These are phyloP conservation scores for Trimorus sp. DNA, from an alignment of 2,888 invertebrate genomes.

Conservation along the genomic window DNA sequence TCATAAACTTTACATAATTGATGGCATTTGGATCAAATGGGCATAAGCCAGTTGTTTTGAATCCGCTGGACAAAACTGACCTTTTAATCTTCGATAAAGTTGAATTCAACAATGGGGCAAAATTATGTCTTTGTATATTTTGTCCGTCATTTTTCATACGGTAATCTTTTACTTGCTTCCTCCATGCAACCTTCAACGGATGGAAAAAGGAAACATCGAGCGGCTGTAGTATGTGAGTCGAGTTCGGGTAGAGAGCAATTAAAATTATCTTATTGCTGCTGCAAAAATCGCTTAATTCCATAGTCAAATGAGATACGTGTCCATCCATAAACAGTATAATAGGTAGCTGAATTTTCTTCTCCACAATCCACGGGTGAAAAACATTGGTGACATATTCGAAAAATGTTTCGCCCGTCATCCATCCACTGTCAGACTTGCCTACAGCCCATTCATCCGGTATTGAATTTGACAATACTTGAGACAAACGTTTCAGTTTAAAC, in stretches of 20 bases:
- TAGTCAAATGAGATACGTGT: slow-evolving; percentile 77
- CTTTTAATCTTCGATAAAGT: slow-evolving; percentile 34
- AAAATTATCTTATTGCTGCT: slow-evolving; percentile 75
- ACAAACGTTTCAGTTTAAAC: slow-evolving; percentile 74
- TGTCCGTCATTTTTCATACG: slow-evolving; percentile 48
- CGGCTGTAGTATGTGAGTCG: slow-evolving; percentile 78
- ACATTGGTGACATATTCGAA: slow-evolving; percentile 78
- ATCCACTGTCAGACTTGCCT: slow-evolving; percentile 79
- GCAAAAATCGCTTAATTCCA: slow-evolving; percentile 78
- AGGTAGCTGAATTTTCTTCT: slow-evolving; percentile 74
- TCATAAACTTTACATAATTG: slow-evolving; percentile 30
- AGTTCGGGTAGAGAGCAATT: slow-evolving; percentile 76
- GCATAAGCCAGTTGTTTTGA: slow-evolving; percentile 50
- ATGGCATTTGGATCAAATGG: slow-evolving; percentile 58
- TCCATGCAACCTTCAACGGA: slow-evolving; percentile 75
- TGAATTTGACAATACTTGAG: slow-evolving; percentile 65
- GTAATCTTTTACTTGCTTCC: slow-evolving; percentile 58
- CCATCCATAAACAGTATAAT: slow-evolving; percentile 80
- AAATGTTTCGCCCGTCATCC: slow-evolving; percentile 80
- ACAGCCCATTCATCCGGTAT: slow-evolving; percentile 77
- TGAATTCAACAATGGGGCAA: slow-evolving; percentile 29
- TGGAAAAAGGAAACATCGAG: slow-evolving; percentile 78
- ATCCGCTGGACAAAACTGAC: slow-evolving; percentile 43
- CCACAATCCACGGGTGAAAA: slow-evolving; percentile 77
- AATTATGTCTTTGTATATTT: slow-evolving; percentile 44